Evolutionary conservation across 2,797 vertebrate species (phyloP).

Genomic region (Peromyscus eremicus): DNA sequence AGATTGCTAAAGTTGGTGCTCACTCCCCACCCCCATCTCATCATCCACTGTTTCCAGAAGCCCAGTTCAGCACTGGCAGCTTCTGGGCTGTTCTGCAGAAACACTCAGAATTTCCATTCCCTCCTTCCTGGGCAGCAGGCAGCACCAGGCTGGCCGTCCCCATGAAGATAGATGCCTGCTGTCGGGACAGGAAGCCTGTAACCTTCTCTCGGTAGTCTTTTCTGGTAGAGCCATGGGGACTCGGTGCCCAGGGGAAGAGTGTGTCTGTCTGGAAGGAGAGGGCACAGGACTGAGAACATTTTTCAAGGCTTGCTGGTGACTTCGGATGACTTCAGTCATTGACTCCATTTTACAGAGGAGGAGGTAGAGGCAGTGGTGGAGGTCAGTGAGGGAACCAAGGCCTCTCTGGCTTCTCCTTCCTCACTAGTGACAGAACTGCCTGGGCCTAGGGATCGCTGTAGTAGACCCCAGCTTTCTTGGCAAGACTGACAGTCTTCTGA

Average conservation of each 20-base stretch:
- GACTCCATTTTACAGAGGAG: conserved; percentile 13
- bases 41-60: not conserved
- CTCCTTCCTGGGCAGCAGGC: conserved; percentile 11
- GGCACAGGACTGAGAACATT: not conserved
- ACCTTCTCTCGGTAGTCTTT: not conserved
- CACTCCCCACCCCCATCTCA: no score
- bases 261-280: fast-evolving
- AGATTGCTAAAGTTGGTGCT: not conserved
- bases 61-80: not conserved
- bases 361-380: not conserved
- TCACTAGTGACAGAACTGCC: not conserved
- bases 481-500: not conserved
- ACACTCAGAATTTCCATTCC: conserved; percentile 51
- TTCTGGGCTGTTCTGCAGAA: not conserved
- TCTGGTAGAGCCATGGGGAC: not conserved
- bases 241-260: not conserved
- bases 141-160: not conserved
- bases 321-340: not conserved
- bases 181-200: not conserved
- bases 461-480: not conserved
- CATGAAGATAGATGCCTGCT: not conserved
- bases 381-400: not conserved
- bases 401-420: not conserved
- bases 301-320: not conserved
- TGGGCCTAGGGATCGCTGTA: not conserved